These are phyloP conservation scores for Orientallactaga bullata DNA, from an alignment of 2,113 vertebrate species.

Conservation along the genomic window DNA sequence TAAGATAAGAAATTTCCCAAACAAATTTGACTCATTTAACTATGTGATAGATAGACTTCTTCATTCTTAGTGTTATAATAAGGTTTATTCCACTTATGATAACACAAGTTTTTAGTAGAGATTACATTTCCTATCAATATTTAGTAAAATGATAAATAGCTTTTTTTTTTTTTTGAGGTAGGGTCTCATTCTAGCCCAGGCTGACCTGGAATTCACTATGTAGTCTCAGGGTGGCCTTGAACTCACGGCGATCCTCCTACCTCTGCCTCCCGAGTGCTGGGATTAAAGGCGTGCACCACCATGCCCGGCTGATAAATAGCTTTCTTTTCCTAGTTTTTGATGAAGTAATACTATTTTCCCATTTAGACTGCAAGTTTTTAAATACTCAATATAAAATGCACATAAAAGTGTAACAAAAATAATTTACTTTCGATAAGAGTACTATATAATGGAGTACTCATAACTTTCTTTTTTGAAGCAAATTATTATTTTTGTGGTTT, in stretches of 20 bases:
- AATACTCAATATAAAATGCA: conserved; percentile 11
- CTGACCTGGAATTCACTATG: too few species aligned
- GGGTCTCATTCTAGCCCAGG: too few species aligned
- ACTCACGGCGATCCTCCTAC: too few species aligned
- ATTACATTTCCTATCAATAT: conserved; percentile 32
- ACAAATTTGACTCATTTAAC: conserved; percentile 38
- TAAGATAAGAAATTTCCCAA: conserved; percentile 62
- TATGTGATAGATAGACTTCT: background rate
- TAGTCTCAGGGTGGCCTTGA: too few species aligned
- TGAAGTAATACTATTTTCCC: background rate
- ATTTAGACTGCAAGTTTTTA: background rate
- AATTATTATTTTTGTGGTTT: too few species aligned
- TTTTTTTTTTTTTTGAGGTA: too few species aligned
- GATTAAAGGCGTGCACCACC: too few species aligned
- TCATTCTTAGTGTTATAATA: background rate
- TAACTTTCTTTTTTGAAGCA: too few species aligned
- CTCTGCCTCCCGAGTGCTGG: too few species aligned
- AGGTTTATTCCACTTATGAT: conserved; percentile 27
- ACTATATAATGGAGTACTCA: conserved; percentile 5
- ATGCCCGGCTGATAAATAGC: background rate
- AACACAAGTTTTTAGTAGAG: conserved; percentile 38
- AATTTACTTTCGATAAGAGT: background rate
- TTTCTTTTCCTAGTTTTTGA: conserved; percentile 23
- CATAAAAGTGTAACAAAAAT: conserved; percentile 6
- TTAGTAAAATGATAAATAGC: conserved; percentile 23